Conservation (phyloP, 2,888 invertebrate species). For the Drosophila paranaensis region DNA sequence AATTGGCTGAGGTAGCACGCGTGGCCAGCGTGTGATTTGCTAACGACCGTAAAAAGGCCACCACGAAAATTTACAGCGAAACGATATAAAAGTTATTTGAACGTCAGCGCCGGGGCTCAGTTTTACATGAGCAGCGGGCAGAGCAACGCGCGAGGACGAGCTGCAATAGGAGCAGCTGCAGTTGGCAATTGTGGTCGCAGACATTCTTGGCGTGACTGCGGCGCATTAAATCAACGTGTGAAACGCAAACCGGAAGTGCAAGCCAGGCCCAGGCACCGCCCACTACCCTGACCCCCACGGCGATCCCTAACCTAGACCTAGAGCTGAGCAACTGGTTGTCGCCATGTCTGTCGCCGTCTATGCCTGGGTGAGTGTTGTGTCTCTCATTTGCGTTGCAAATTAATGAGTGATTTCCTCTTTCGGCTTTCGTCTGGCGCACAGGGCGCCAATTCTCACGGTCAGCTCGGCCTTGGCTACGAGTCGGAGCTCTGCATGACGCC, state of each 20-base stretch:
- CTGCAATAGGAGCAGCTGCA: slow-evolving; percentile 22
- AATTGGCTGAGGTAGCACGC: not conserved
- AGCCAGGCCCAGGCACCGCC: slow-evolving; percentile 23
- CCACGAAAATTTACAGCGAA: slow-evolving; percentile 26
- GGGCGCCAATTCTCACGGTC: slow-evolving; percentile 94
- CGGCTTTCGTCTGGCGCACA: slow-evolving; percentile 82
- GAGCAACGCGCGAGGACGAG: slow-evolving; percentile 37
- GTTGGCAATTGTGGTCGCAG: slow-evolving; percentile 15
- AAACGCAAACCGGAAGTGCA: slow-evolving; percentile 76
- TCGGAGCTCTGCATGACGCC: slow-evolving; percentile 89
- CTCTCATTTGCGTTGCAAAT: slow-evolving; percentile 75
- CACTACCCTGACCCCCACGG: slow-evolving; percentile 15
- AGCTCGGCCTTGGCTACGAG: slow-evolving; percentile 89
- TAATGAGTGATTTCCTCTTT: slow-evolving; percentile 77
- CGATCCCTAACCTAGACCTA: slow-evolving; percentile 7
- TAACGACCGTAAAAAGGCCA: slow-evolving; percentile 13
- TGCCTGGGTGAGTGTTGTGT: slow-evolving; percentile 58
- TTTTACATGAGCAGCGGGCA: slow-evolving; percentile 72
- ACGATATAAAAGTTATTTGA: slow-evolving; percentile 75
- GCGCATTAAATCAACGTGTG: slow-evolving; percentile 79
- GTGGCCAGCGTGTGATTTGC: slow-evolving; percentile 10
- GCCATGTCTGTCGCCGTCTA: slow-evolving; percentile 61
- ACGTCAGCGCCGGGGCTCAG: slow-evolving; percentile 48
- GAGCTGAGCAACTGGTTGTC: slow-evolving; percentile 64
- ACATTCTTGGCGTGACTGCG: slow-evolving; percentile 70